Evolutionary conservation across 2,797 vertebrate genomes (phyloP).

Genomic region (Arrhamphus sclerolepis): DNA sequence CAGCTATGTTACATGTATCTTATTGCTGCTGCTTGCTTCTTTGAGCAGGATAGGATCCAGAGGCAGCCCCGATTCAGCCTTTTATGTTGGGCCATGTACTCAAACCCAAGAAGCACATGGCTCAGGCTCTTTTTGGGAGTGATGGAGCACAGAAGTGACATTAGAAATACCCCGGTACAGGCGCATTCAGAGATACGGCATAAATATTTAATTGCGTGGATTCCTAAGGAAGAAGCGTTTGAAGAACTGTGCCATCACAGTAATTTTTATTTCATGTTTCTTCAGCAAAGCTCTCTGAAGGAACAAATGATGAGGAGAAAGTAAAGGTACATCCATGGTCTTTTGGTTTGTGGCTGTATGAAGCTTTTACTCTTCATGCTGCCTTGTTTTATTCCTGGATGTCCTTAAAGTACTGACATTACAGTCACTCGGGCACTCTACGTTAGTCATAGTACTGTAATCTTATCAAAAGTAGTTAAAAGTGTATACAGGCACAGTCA

Average conservation of each 20-base stretch:
- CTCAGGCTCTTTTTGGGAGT: constrained; percentile 73
- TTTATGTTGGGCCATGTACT: constrained; percentile 44
- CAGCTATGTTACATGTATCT: too few relatives aligned
- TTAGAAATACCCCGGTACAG: constrained; percentile 71
- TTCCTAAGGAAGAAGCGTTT: constrained; percentile 54
- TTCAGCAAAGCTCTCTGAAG: constrained; percentile 50
- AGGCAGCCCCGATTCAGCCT: constrained; percentile 29
- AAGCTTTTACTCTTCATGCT: constrained; percentile 11
- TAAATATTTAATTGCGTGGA: constrained; percentile 71
- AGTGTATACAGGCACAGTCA: too few relatives aligned
- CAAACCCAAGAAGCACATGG: constrained; percentile 46
- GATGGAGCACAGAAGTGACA: constrained; percentile 71
- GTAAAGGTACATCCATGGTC: constrained; percentile 1
- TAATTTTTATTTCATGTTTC: constrained; percentile 74
- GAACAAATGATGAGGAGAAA: background rate
- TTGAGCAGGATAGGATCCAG: background rate
- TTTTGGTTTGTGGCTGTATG: background rate
- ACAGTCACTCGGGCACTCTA: background rate
- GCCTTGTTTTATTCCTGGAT: constrained; percentile 38
- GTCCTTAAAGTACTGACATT: constrained; percentile 13
- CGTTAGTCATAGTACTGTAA: constrained; percentile 1
- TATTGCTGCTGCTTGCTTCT: background rate
- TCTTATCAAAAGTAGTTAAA: background rate
- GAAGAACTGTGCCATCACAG: constrained; percentile 61
- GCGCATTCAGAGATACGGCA: constrained; percentile 69